Conservation (phyloP, 2,113 vertebrate species). For the Clupea harengus region DNA sequence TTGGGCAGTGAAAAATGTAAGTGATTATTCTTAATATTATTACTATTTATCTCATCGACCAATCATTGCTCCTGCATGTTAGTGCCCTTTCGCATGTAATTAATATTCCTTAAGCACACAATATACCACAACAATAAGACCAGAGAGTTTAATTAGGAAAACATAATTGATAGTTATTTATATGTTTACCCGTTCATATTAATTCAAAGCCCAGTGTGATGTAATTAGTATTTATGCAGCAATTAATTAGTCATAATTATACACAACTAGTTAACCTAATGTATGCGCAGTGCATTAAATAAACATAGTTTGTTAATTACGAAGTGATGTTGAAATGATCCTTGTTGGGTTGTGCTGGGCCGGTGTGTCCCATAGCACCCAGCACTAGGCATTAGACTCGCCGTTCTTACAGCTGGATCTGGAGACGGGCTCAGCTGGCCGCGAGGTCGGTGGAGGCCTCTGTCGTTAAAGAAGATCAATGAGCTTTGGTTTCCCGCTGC, state of each 20-base stretch:
- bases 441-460: neutral
- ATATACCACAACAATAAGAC: slow-evolving; percentile 60
- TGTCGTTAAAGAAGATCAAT: neutral
- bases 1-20: slow-evolving; percentile 21
- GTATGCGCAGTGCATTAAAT: slow-evolving; percentile 72
- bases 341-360: slow-evolving; percentile 48
- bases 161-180: slow-evolving; percentile 64
- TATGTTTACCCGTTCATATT: slow-evolving; percentile 44
- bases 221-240: slow-evolving; percentile 63
- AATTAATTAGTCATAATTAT: slow-evolving; percentile 75
- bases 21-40: slow-evolving; percentile 45
- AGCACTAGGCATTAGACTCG: neutral
- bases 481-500: neutral
- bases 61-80: slow-evolving; percentile 37
- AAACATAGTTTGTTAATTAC: slow-evolving; percentile 73
- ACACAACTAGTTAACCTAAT: slow-evolving; percentile 65
- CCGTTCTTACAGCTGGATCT: too few species aligned
- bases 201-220: slow-evolving; percentile 49
- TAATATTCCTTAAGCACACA: slow-evolving; percentile 16
- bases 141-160: slow-evolving; percentile 66
- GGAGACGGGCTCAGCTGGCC: neutral
- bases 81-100: slow-evolving; percentile 27
- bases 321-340: slow-evolving; percentile 65
- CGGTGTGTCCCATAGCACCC: slow-evolving; percentile 17
- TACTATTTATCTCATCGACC: slow-evolving; percentile 30